Conservation (phyloP, 2,888 invertebrate genomes). For the Leptarthrus brevirostris region DNA sequence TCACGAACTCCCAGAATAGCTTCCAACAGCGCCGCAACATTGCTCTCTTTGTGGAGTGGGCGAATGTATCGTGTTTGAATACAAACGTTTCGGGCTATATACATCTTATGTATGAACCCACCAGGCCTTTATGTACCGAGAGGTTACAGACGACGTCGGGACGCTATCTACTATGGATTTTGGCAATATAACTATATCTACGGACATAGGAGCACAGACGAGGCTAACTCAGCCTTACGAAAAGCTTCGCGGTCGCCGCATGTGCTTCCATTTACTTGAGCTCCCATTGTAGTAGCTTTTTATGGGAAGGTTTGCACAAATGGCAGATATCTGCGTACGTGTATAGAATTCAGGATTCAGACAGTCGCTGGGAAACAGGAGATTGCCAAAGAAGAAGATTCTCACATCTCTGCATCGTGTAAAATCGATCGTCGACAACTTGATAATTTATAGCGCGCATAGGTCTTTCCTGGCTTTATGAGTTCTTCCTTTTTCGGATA, state of each 20-base stretch:
- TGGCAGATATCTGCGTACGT: constrained; percentile 31
- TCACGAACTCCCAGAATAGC: constrained; percentile 44
- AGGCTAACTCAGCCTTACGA: constrained; percentile 11
- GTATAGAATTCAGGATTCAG: constrained; percentile 28
- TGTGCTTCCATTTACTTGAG: neutral
- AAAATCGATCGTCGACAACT: constrained; percentile 42
- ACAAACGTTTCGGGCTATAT: constrained; percentile 21
- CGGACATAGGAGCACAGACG: constrained; percentile 24
- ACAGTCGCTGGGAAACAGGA: neutral
- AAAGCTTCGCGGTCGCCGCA: constrained; percentile 7
- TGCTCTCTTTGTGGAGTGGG: constrained; percentile 22
- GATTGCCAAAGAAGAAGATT: neutral
- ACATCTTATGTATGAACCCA: constrained; percentile 5
- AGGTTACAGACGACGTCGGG: constrained; percentile 40
- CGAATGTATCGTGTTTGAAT: neutral
- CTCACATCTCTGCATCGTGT: constrained; percentile 25
- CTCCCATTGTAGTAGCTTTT: constrained; percentile 22
- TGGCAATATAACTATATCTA: constrained; percentile 18
- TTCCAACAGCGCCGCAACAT: constrained; percentile 39
- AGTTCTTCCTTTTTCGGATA: neutral
- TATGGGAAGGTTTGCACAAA: constrained; percentile 25
- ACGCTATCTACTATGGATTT: constrained; percentile 33
- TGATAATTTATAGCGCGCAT: constrained; percentile 45
- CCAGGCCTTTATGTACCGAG: neutral
- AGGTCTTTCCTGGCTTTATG: constrained; percentile 11